Conservation (phyloP, 2,113 vertebrate species). For the Tringa solitaria region DNA sequence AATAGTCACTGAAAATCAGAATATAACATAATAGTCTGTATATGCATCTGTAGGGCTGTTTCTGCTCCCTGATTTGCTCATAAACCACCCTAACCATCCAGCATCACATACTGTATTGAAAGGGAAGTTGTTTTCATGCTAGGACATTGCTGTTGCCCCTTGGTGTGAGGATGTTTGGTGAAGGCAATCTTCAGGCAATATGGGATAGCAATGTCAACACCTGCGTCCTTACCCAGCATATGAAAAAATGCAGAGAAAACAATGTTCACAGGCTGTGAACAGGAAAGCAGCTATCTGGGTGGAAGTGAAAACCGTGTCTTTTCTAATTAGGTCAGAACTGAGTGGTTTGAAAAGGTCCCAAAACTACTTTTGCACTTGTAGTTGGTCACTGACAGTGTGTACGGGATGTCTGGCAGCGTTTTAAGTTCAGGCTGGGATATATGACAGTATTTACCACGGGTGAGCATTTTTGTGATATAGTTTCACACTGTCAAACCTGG, state of each 20-base stretch:
- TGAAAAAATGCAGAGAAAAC: neutral
- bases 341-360: neutral
- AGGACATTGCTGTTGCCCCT: neutral
- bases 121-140: neutral
- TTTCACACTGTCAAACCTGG: neutral
- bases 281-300: neutral
- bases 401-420: neutral
- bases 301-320: neutral
- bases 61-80: neutral
- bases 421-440: neutral
- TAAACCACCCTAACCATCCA: neutral
- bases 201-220: neutral
- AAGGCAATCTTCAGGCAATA: neutral
- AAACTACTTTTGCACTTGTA: neutral
- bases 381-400: neutral
- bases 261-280: neutral
- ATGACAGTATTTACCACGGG: neutral
- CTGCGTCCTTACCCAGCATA: neutral
- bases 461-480: neutral
- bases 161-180: neutral
- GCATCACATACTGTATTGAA: neutral
- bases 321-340: neutral
- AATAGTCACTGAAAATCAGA: neutral
- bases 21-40: neutral
- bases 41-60: neutral